Evolutionary conservation across 2,797 vertebrate genomes (phyloP).

Genomic region (Eremophila alpestris): DNA sequence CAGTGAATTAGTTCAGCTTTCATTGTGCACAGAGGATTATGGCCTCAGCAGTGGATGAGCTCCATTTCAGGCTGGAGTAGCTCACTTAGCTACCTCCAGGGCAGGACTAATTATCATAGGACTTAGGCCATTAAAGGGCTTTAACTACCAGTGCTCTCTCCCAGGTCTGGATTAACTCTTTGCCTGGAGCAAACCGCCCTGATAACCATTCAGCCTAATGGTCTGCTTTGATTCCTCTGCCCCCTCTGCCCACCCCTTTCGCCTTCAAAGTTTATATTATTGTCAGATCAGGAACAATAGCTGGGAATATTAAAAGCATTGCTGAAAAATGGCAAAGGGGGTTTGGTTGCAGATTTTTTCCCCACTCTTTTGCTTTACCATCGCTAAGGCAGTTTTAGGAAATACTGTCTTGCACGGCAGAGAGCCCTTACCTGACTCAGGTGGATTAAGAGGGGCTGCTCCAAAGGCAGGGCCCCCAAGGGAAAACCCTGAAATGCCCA

Average conservation of each 20-base stretch:
- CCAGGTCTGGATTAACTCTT: conserved; percentile 95
- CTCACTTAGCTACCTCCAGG: conserved; percentile 94
- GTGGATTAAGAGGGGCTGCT: conserved; percentile 8
- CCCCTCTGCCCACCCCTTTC: conserved; percentile 32
- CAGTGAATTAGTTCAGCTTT: conserved; percentile 98
- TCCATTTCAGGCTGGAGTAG: conserved; percentile 98
- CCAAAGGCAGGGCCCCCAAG: background rate
- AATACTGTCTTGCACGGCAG: background rate
- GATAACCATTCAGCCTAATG: conserved; percentile 94
- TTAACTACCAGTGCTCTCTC: conserved; percentile 95
- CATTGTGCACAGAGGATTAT: conserved; percentile 96
- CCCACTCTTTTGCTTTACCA: background rate
- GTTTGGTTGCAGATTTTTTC: rapidly evolving
- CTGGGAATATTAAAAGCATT: background rate
- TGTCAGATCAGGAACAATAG: conserved; percentile 41
- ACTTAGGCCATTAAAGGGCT: conserved; percentile 99
- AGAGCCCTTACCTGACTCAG: background rate
- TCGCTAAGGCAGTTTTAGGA: background rate
- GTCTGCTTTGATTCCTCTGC: conserved; percentile 90
- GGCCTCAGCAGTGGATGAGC: conserved; percentile 85
- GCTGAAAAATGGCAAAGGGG: background rate
- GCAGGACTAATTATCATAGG: conserved; percentile 99
- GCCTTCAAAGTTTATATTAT: conserved; percentile 25
- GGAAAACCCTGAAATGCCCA: background rate
- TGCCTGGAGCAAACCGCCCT: conserved; percentile 90